Conservation (phyloP, 2,797 vertebrate genomes). For the Prunella strophiata region DNA sequence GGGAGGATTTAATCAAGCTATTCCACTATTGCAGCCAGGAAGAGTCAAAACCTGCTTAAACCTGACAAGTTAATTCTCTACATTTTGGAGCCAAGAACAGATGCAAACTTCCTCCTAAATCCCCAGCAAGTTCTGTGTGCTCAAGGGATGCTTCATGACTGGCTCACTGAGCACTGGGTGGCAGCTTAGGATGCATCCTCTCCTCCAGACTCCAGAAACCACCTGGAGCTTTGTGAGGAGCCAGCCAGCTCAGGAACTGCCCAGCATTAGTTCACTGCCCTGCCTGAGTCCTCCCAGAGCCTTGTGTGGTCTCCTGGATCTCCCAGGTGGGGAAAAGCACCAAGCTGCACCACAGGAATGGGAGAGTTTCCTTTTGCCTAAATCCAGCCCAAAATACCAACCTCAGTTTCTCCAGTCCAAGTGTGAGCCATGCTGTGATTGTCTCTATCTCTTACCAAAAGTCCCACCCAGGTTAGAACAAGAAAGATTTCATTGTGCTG, state of each 20-base stretch:
- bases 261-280: rapidly evolving
- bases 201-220: background rate
- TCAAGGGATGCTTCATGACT: background rate
- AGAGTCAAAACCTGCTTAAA: background rate
- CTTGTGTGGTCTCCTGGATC: background rate
- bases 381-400: background rate
- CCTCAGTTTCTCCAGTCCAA: background rate
- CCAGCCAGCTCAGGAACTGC: background rate
- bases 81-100: background rate
- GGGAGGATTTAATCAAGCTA: background rate
- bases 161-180: rapidly evolving
- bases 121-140: background rate
- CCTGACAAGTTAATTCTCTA: background rate
- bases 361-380: background rate
- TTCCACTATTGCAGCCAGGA: background rate
- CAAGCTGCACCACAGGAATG: background rate
- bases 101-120: background rate
- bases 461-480: background rate
- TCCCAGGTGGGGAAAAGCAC: background rate
- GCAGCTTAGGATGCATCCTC: background rate
- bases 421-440: background rate
- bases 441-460: background rate
- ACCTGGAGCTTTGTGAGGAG: background rate
- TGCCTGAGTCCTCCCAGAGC: background rate
- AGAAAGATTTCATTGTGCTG: background rate